Conservation (phyloP, 1,140 invertebrate genomes). For the Drosophila truncata region DNA sequence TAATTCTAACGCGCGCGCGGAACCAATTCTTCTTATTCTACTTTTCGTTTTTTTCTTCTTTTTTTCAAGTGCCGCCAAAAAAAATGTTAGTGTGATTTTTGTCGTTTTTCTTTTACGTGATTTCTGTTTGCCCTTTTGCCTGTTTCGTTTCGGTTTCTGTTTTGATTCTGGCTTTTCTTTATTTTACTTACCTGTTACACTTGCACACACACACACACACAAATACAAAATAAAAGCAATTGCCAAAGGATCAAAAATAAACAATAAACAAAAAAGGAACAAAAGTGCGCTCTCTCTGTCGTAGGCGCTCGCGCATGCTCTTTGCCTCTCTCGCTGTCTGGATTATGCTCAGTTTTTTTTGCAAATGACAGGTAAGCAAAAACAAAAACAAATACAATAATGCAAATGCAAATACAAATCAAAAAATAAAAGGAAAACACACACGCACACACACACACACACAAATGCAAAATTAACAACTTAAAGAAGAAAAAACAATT, state of each 20-base stretch:
- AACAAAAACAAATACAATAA: constrained; percentile 21
- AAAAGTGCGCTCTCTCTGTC: constrained; percentile 29
- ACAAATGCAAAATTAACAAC: constrained; percentile 19
- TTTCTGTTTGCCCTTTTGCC: constrained; percentile 44
- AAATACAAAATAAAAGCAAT: constrained; percentile 20
- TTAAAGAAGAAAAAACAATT: constrained; percentile 22
- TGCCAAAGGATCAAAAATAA: constrained; percentile 13
- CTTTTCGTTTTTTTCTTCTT: not conserved
- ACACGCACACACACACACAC: constrained; percentile 2
- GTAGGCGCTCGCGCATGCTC: not conserved
- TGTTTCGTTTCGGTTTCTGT: constrained; percentile 39
- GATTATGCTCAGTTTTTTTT: constrained; percentile 30
- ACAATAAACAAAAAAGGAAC: constrained; percentile 7
- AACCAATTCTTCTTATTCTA: not conserved
- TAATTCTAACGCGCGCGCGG: not conserved
- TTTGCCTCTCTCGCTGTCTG: constrained; percentile 2
- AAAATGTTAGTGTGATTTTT: constrained; percentile 34
- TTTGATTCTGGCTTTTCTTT: constrained; percentile 26
- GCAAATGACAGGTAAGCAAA: constrained; percentile 40
- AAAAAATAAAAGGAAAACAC: not conserved
- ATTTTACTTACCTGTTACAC: constrained; percentile 42
- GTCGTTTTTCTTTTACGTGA: constrained; percentile 14
- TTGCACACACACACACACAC: not conserved
- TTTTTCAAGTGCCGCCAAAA: constrained; percentile 42
- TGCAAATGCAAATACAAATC: not conserved